A percentile compares a stretch with the other conserved stretches of the same genome.
These are phyloP conservation scores for Simalia tracyae DNA, from an alignment of 2,797 vertebrate species.

Conservation along the genomic window DNA sequence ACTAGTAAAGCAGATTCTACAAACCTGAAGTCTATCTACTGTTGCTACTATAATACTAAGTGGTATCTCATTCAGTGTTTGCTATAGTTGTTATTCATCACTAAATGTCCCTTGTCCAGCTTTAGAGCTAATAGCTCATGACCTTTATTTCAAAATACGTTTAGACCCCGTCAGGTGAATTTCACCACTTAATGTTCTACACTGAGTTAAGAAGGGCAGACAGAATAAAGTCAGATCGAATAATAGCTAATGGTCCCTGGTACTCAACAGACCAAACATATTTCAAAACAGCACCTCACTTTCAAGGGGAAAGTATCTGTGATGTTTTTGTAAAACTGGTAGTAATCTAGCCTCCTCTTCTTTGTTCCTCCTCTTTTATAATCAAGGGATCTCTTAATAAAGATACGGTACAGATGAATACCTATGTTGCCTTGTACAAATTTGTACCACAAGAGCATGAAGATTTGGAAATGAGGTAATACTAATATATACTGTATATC, in stretches of 20 bases:
- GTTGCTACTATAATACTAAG: neutral
- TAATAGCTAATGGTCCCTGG: neutral
- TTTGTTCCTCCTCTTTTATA: neutral
- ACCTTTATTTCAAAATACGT: neutral
- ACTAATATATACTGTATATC: neutral
- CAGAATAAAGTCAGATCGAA: neutral
- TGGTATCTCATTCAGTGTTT: neutral
- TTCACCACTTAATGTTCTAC: neutral
- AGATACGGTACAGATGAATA: constrained; percentile 85
- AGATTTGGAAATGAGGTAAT: constrained; percentile 95
- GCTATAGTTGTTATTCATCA: neutral
- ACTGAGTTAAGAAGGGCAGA: neutral
- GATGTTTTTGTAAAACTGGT: neutral
- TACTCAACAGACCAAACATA: constrained; percentile 11
- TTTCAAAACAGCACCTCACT: neutral
- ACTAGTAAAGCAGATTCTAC: neutral
- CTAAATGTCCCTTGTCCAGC: neutral
- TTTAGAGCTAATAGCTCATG: neutral
- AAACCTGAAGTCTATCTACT: neutral
- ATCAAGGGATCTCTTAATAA: constrained; percentile 81
- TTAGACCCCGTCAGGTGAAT: neutral
- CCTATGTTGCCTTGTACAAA: constrained; percentile 95
- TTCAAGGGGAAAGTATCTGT: neutral
- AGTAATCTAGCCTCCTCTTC: constrained; percentile 22
- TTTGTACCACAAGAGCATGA: constrained; percentile 90